Evolutionary conservation across 2,888 invertebrate genomes (phyloP), one percentile per base, ranked within the genome.

Genomic region (Drymonia ruficornis): DNA sequence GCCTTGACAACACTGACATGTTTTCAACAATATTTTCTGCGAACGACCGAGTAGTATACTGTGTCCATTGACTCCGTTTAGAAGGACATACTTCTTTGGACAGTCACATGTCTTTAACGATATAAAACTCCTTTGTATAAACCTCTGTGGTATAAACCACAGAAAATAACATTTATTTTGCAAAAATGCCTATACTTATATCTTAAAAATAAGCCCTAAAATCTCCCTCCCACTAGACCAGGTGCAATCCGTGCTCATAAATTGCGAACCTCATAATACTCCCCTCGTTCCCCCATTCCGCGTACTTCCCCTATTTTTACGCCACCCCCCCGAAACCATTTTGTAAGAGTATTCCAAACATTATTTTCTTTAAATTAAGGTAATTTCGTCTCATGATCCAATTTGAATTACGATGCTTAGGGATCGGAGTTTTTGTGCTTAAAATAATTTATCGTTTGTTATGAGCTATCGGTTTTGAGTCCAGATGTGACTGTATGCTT

Each of bases 361-460:
- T 67, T 70, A 70, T 70, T 70, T 73, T 73, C 63, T 59, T 59
- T 61, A 62, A 72, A 72, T 73, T 70, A 73, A 65, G 67, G 71
- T 73, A 70, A 68, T 72, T 74, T 67, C 70, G 66, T 71, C 63
- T 62, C 64, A 65, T 73, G 70, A 73, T 74, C 73, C 73, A 67
- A 68, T 73, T 68, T 73, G 68, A 74, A 70, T 70, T 68, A 72
- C 61, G 70, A 59, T 50, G 55, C 36, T 56, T 38, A 40, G 59
- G 63, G 59, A 36, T 56, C 45, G 43, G 54, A 55, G 61, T 65
- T 60, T 70, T 67, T 63, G 60, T 58, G 34, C n/a, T 47, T 49
- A 36, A 58, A 67, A 62, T 61, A 56, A 59, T 60, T 69, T 60
- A 53, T 58, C 44, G 59, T 63, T 57, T 55, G 62, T 61, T 56